Evolutionary conservation across 2,113 vertebrate species (phyloP).

Genomic region (Protobothrops mucrosquamatus): DNA sequence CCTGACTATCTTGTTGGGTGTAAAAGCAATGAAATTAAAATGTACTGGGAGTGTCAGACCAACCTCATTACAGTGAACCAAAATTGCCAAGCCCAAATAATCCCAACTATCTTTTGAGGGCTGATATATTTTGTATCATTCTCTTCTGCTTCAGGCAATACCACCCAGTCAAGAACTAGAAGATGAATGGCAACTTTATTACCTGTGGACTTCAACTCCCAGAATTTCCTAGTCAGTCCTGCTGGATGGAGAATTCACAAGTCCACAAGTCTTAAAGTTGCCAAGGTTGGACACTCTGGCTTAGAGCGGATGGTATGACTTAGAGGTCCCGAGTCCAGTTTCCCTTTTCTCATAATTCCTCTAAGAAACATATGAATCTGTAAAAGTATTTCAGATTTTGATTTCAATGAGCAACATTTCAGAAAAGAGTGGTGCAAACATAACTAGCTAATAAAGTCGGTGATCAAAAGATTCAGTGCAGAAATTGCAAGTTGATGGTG

Average conservation of each 20-base stretch:
- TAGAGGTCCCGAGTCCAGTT: neutral
- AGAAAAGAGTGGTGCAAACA: neutral
- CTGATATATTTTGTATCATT: neutral
- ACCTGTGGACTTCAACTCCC: neutral
- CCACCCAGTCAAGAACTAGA: neutral
- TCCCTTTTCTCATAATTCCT: neutral
- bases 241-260: neutral
- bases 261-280: neutral
- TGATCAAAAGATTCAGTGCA: neutral
- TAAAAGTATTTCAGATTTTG: neutral
- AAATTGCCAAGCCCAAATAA: neutral
- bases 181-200: neutral
- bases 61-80: neutral
- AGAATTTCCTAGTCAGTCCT: neutral
- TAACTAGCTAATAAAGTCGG: neutral
- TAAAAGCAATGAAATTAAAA: neutral
- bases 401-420: neutral
- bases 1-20: neutral
- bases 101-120: neutral
- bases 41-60: neutral
- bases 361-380: rapidly evolving
- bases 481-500: too few relatives aligned
- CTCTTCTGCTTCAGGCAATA: neutral
- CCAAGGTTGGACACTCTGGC: neutral
- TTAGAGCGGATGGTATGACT: neutral